A percentile compares a stretch with the other conserved stretches of the same genome.
Evolutionary conservation across 2,113 vertebrate genomes (phyloP).

Genomic region (Chinchilla lanigera): DNA sequence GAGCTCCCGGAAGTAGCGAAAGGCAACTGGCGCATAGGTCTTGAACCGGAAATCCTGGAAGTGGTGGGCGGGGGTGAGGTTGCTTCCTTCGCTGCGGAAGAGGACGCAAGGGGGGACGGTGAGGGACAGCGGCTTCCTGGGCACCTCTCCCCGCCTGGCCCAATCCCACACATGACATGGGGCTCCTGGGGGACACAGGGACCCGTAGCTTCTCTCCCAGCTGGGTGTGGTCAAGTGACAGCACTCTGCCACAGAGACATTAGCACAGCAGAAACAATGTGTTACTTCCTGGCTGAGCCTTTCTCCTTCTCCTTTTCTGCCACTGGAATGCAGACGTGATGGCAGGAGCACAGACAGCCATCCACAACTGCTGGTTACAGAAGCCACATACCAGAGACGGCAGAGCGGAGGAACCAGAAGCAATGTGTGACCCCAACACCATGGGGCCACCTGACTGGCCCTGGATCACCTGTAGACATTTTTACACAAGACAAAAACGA

Average conservation of each 20-base stretch:
- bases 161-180: too few species aligned
- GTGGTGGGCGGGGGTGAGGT: slow-evolving; percentile 98
- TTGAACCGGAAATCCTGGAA: slow-evolving; percentile 99
- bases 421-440: background rate
- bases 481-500: background rate
- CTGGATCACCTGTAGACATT: background rate
- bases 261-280: fast-evolving
- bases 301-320: background rate
- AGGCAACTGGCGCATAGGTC: slow-evolving; percentile 98
- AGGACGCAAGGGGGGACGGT: slow-evolving; percentile 29
- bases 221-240: background rate
- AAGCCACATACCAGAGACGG: fast-evolving
- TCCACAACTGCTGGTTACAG: background rate
- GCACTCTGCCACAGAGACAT: fast-evolving
- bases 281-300: background rate
- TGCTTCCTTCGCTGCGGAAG: slow-evolving; percentile 95
- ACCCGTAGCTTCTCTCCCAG: background rate
- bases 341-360: background rate
- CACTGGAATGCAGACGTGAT: background rate
- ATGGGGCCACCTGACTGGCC: background rate
- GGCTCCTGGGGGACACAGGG: background rate
- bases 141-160: background rate
- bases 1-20: slow-evolving; percentile 99
- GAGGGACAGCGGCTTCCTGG: background rate
- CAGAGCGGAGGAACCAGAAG: background rate